These are phyloP conservation scores for Aselliscus stoliczkanus DNA, from an alignment of 2,797 vertebrate genomes.

Conservation along the genomic window DNA sequence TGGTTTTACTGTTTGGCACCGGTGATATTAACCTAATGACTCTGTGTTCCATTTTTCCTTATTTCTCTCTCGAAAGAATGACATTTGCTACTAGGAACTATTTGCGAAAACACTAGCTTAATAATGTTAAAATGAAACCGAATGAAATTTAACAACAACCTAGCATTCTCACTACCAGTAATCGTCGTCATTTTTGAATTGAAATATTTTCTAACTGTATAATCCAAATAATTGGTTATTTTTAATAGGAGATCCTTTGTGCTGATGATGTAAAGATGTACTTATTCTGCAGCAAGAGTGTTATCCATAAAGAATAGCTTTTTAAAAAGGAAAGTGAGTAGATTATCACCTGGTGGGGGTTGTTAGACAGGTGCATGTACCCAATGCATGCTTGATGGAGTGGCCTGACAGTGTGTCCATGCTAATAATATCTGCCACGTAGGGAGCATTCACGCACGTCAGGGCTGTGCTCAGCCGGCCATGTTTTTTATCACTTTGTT, in stretches of 20 bases:
- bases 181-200: not conserved
- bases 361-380: not conserved
- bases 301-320: not conserved
- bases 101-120: not conserved
- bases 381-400: fast-evolving
- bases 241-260: not conserved
- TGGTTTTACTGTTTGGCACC: not conserved
- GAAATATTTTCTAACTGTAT: not conserved
- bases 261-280: not conserved
- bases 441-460: not conserved
- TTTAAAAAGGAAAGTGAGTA: not conserved
- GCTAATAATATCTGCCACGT: not conserved
- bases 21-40: constrained; percentile 41
- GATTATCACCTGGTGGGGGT: not conserved
- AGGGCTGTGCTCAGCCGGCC: not conserved
- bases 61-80: not conserved
- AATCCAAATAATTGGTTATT: not conserved
- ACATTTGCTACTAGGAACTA: not conserved
- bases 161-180: not conserved
- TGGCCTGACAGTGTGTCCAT: not conserved
- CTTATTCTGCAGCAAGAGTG: not conserved
- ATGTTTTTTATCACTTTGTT: not conserved
- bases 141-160: not conserved
- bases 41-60: not conserved
- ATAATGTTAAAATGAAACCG: not conserved